Percentiles rank a stretch among this genome's conserved stretches.
phyloP scores from a whole-genome alignment of 2,113 vertebrate genomes.

The Cavia porcellus region DNA sequence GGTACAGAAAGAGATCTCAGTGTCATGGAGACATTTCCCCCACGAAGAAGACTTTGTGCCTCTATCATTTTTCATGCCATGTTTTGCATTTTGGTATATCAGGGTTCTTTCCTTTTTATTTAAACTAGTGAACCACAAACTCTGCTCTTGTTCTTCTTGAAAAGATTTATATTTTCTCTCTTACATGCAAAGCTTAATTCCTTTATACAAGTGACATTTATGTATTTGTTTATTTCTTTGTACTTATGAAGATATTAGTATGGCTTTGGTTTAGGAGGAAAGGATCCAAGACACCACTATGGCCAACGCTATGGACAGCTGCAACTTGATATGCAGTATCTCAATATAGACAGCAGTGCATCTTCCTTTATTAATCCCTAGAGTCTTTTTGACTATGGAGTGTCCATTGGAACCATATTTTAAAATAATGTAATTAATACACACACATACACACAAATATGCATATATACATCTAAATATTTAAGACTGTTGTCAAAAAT shows the following conservation, averaged over 20 bases:
- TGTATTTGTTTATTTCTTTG: slow-evolving; percentile 50
- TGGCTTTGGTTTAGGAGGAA: slow-evolving; percentile 47
- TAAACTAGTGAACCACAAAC: slow-evolving; percentile 25
- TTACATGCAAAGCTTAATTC: slow-evolving; percentile 53
- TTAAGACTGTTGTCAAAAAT: neutral
- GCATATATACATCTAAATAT: neutral
- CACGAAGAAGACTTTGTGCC: neutral
- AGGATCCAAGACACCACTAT: neutral
- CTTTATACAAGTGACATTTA: slow-evolving; percentile 48
- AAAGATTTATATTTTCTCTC: slow-evolving; percentile 41
- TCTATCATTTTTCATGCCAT: neutral
- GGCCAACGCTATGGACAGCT: neutral
- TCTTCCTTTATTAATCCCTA: slow-evolving; percentile 73
- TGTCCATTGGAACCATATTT: slow-evolving; percentile 77
- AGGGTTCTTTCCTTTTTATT: neutral
- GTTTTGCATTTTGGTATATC: neutral
- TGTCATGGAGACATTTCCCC: neutral
- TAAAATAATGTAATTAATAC: slow-evolving; percentile 14
- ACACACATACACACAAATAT: too few species aligned
- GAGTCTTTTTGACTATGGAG: slow-evolving; percentile 67
- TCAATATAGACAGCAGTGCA: neutral
- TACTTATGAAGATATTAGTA: slow-evolving; percentile 19
- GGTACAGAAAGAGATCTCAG: neutral
- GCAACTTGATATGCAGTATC: neutral
- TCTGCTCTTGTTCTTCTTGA: neutral